phyloP scores from a whole-genome alignment of 1,140 invertebrate genomes.

The Brachionus plicatilis region DNA sequence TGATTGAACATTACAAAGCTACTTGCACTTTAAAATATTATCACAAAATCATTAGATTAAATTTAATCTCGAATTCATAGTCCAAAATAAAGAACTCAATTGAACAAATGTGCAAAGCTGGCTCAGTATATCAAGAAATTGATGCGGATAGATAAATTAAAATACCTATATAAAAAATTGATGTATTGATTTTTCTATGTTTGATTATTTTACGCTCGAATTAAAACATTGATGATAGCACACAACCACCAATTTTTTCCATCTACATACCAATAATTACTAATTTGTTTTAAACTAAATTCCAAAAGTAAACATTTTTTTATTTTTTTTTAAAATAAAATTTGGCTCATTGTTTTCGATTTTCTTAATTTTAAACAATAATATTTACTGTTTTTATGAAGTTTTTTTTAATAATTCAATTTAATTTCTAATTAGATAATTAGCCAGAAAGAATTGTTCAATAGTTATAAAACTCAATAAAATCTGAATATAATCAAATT shows the following conservation, averaged over 20 bases:
- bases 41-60: background rate
- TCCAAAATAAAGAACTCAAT: background rate
- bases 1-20: background rate
- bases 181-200: background rate
- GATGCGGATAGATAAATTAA: background rate
- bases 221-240: background rate
- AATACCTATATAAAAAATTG: background rate
- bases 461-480: background rate
- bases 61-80: background rate
- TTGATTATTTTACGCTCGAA: constrained; percentile 16
- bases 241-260: background rate
- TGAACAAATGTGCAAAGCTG: background rate
- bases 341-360: background rate
- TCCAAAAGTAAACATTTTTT: background rate
- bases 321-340: background rate
- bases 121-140: background rate
- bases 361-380: background rate
- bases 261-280: background rate
- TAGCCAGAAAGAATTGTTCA: background rate
- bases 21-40: background rate
- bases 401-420: background rate
- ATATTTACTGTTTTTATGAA: constrained; percentile 26
- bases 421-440: background rate
- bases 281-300: constrained; percentile 10
- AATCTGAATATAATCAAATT: background rate